Evolutionary conservation across 2,113 vertebrate species (phyloP).

Genomic region (Epinephelus cyanopodus): DNA sequence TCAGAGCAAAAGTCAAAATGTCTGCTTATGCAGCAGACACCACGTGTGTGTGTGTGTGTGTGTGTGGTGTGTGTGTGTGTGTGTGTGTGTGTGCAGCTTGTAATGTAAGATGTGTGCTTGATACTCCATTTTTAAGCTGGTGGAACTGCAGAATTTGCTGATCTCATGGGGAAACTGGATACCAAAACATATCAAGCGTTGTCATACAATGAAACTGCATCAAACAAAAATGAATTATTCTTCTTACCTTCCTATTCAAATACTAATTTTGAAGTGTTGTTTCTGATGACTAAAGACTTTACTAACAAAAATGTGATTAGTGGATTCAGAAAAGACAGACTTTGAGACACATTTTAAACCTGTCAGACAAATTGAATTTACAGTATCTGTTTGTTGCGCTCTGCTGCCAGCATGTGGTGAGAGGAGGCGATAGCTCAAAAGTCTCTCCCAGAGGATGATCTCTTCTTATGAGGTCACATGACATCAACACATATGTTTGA

Average conservation of each 20-base stretch:
- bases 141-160: background rate
- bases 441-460: background rate
- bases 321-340: background rate
- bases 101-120: background rate
- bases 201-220: background rate
- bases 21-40: background rate
- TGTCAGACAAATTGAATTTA: background rate
- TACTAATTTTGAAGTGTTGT: background rate
- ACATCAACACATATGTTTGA: background rate
- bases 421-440: background rate
- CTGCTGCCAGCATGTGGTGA: constrained; percentile 74
- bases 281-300: background rate
- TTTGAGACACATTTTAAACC: background rate
- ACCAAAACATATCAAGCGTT: background rate
- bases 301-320: background rate
- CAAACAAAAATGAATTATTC: background rate
- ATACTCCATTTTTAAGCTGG: background rate
- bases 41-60: too few relatives aligned
- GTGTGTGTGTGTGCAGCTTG: background rate
- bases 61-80: too few relatives aligned
- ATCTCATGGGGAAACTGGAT: background rate
- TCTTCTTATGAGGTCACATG: too few relatives aligned
- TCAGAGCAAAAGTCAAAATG: background rate
- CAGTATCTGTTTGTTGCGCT: constrained; percentile 27
- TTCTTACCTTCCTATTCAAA: background rate